Percentiles rank a stretch among this genome's conserved stretches.
Conservation (phyloP, 2,888 invertebrate species). For the Lottia gigantea region DNA sequence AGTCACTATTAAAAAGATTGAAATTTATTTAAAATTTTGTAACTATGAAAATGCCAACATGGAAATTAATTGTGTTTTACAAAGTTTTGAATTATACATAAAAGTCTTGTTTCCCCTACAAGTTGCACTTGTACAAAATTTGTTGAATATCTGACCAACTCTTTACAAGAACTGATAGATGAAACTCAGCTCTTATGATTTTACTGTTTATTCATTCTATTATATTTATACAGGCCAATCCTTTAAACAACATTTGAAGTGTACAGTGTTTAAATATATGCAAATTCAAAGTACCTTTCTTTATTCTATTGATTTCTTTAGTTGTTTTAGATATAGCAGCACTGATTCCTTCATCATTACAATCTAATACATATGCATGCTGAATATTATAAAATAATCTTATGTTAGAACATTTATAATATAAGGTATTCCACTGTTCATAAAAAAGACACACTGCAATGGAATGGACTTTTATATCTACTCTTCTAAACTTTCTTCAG, state of each 20-base stretch:
- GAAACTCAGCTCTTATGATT: too few species aligned
- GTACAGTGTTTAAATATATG: too few species aligned
- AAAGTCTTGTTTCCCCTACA: too few species aligned
- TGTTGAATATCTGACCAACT: too few species aligned
- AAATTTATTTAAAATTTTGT: neutral
- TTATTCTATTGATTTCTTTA: constrained; percentile 39
- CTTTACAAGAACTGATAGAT: too few species aligned
- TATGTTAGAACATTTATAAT: constrained; percentile 5
- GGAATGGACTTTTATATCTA: too few species aligned
- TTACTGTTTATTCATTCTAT: too few species aligned
- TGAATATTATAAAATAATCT: constrained; percentile 25
- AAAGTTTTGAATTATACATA: too few species aligned
- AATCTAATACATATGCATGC: constrained; percentile 54
- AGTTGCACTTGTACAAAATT: too few species aligned
- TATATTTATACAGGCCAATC: too few species aligned
- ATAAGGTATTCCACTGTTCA: neutral
- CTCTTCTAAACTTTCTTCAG: too few species aligned
- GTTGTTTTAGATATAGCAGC: constrained; percentile 47
- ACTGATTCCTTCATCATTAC: constrained; percentile 43
- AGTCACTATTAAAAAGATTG: constrained; percentile 34
- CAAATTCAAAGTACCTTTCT: constrained; percentile 31
- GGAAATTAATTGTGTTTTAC: neutral
- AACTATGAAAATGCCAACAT: neutral
- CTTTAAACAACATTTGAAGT: too few species aligned
- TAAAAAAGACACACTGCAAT: neutral